Conservation (phyloP, 2,888 invertebrate species). For the Perdita meconis region DNA sequence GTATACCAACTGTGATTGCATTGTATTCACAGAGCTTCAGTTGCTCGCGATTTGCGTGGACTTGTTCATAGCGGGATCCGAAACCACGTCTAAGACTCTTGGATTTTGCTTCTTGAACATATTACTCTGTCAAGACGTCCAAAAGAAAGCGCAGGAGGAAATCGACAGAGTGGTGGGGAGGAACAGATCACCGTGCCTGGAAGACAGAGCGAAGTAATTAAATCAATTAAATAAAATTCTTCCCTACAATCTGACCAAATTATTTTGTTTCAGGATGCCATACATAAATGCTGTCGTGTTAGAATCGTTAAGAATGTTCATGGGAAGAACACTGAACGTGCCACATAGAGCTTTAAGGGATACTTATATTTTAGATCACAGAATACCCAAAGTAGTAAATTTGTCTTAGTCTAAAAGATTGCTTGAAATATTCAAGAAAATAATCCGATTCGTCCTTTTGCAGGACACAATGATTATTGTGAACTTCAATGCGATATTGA, state of each 20-base stretch:
- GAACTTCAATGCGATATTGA: slow-evolving; percentile 90
- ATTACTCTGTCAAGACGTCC: slow-evolving; percentile 89
- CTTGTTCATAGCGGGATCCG: slow-evolving; percentile 94
- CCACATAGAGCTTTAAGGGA: slow-evolving; percentile 92
- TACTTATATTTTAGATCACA: slow-evolving; percentile 89
- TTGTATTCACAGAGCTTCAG: slow-evolving; percentile 87
- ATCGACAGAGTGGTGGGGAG: slow-evolving; percentile 91
- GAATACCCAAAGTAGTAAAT: slow-evolving; percentile 89
- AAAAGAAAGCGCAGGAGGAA: slow-evolving; percentile 91
- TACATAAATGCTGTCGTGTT: slow-evolving; percentile 92
- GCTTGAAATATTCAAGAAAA: not conserved
- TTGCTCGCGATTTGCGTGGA: slow-evolving; percentile 92
- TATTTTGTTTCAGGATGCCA: slow-evolving; percentile 87
- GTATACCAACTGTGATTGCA: not conserved
- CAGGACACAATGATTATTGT: slow-evolving; percentile 93
- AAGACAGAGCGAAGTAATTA: slow-evolving; percentile 88
- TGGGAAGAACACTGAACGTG: slow-evolving; percentile 91
- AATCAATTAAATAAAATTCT: not conserved
- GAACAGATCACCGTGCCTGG: slow-evolving; percentile 88
- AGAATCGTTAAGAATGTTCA: slow-evolving; percentile 92
- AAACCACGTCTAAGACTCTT: slow-evolving; percentile 92
- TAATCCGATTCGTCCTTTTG: slow-evolving; percentile 42
- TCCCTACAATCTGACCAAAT: not conserved
- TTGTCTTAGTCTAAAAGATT: not conserved
- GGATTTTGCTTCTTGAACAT: slow-evolving; percentile 91